These are phyloP conservation scores for Pristionchus maxplancki DNA, from an alignment of 2,888 invertebrate genomes.

Conservation along the genomic window DNA sequence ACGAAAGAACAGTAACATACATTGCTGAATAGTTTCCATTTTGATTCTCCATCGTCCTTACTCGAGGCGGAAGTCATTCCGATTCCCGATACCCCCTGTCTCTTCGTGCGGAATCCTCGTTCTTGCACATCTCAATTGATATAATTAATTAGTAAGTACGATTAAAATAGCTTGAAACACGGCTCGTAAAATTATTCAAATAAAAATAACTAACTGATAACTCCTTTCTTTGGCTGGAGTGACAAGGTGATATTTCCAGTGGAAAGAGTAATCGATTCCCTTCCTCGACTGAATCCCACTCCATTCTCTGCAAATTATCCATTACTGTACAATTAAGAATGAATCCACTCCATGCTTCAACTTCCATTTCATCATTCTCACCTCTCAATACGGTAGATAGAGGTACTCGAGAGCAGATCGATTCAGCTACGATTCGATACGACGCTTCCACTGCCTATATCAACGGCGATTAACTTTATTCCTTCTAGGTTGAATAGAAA, in stretches of 20 bases:
- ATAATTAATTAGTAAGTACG: not conserved
- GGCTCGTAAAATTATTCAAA: no score
- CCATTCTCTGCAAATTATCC: not conserved
- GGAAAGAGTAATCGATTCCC: not conserved
- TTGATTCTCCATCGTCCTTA: not conserved
- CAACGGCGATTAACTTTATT: not conserved
- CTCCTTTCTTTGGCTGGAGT: slow-evolving; percentile 7
- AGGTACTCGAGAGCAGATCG: not conserved
- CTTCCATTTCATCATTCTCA: not conserved
- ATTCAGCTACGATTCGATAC: slow-evolving; percentile 12
- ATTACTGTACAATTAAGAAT: not conserved
- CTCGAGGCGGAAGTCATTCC: not conserved
- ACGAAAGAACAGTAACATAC: not conserved
- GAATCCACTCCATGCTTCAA: no score
- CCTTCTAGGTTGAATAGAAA: no score
- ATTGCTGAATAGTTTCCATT: slow-evolving; percentile 10
- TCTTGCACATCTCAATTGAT: slow-evolving; percentile 61
- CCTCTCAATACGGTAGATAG: slow-evolving; percentile 39
- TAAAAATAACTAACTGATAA: not conserved
- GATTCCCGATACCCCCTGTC: slow-evolving; percentile 14
- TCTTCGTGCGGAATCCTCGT: slow-evolving; percentile 65
- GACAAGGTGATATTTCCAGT: not conserved
- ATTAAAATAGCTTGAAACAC: not conserved
- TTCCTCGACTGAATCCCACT: not conserved
- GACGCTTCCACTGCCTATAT: slow-evolving; percentile 25